A percentile compares a stretch with the other conserved stretches of the same genome.
These are phyloP conservation scores for Aegypius monachus DNA, from an alignment of 2,113 vertebrate genomes.

Conservation along the genomic window DNA sequence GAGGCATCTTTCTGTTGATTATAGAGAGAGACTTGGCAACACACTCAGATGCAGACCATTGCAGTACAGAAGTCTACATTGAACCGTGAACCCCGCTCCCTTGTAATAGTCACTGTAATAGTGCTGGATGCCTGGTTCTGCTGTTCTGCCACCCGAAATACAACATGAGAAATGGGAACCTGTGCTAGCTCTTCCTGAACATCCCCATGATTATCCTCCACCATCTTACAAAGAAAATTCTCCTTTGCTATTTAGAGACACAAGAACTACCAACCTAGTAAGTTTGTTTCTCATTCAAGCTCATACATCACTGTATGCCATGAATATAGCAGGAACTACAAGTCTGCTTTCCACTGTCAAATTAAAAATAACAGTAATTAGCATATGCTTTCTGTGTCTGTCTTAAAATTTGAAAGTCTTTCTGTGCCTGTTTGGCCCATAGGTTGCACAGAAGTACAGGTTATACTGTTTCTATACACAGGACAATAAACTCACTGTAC, in stretches of 20 bases:
- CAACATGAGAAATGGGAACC: background rate
- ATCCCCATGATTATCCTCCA: background rate
- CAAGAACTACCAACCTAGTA: background rate
- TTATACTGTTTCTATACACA: background rate
- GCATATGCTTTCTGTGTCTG: background rate
- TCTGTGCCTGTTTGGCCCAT: background rate
- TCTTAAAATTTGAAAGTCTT: background rate
- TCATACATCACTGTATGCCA: background rate
- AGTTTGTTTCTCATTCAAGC: background rate
- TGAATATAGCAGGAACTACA: background rate
- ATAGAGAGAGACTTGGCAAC: background rate
- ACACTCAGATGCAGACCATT: background rate
- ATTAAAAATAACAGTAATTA: background rate
- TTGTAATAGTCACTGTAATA: background rate
- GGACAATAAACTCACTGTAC: background rate
- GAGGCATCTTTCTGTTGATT: background rate
- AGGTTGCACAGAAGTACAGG: background rate
- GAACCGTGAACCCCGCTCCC: background rate
- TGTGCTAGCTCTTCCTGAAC: background rate
- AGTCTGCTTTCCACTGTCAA: background rate
- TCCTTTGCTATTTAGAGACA: background rate
- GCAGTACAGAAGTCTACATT: background rate
- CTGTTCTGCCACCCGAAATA: background rate
- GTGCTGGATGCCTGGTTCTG: background rate
- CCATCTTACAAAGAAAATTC: background rate